Evolutionary conservation across 2,888 invertebrate species (phyloP).

Genomic region (Gymnoscelis rufifasciata): DNA sequence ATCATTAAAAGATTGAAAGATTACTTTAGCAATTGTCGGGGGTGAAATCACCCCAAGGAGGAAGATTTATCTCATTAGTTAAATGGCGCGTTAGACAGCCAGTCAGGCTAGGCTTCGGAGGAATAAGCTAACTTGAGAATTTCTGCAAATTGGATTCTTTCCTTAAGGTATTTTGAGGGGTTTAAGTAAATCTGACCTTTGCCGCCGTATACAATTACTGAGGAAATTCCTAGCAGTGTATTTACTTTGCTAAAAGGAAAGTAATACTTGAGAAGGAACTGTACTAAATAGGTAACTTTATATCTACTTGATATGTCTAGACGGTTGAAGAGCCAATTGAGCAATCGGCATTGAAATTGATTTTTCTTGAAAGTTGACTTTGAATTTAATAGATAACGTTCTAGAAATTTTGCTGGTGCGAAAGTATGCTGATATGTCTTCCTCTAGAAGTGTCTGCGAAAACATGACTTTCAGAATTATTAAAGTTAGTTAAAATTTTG

Average conservation of each 20-base stretch:
- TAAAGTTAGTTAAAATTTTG: no score
- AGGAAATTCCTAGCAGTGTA: neutral
- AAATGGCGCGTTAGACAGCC: conserved; percentile 68
- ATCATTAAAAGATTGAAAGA: conserved; percentile 77
- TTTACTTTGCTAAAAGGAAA: neutral
- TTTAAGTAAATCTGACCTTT: neutral
- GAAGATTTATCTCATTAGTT: conserved; percentile 75
- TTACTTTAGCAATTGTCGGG: conserved; percentile 62
- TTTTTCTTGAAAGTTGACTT: no score
- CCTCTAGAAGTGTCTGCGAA: no score
- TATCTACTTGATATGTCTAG: conserved; percentile 9
- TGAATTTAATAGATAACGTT: no score
- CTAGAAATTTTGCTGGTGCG: no score
- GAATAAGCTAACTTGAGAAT: conserved; percentile 40
- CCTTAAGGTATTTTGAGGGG: conserved; percentile 12
- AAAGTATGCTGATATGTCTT: no score
- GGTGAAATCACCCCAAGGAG: conserved; percentile 57
- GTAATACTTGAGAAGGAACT: no score
- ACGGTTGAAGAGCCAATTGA: conserved; percentile 7
- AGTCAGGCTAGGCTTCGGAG: conserved; percentile 45
- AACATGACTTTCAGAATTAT: no score
- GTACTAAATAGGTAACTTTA: neutral
- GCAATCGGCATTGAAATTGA: no score
- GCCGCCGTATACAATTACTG: neutral
- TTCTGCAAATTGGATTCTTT: conserved; percentile 25